Base-by-base conservation (phyloP, 2,888 invertebrate species). In the Yponomeuta evonymella region DNA sequence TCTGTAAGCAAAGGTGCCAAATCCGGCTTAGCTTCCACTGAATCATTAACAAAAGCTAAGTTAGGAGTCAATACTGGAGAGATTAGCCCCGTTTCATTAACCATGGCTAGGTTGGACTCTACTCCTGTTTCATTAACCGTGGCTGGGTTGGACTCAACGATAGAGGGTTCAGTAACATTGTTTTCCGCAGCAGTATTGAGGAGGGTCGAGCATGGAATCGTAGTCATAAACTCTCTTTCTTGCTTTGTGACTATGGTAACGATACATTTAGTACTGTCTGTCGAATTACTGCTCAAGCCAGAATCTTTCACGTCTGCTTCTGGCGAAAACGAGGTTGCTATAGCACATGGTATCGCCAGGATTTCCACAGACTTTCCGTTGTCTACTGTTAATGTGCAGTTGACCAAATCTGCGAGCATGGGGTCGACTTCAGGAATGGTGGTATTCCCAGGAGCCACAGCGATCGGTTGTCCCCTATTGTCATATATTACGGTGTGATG, bases 401-500 rank as follows among this genome's bases (percentile, higher is more conserved):
- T 93, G 1, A 85, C 83, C 71, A 93, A 84, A 78, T 92, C 87
- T 8, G 85, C 84, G 74, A 91, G 80, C 72, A 92, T 83, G 23
- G 92, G 82, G 76, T 91, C 89, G 65, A 77, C 81, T 10, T 85
- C 81, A 8, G 85, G 75, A 63, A 81, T 76, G 30, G 86, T 86
- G 72, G 79, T 82, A 74, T 89, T 89, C 69, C 77, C 81, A 11
- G 91, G 86, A 48, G 87, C 85, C 36, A 90, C 90, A 48, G 87
- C 91, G 12, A 90, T 86, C 10, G 92, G 91, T 76, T 90, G 89
- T 10, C 89, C 91, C 76, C 89, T 84, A 70, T 92, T 89, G 74
- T 93, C 91, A 73, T 93, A 92, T 72, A 93, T 84, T 15, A 92
- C 90, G 15, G 92, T 90, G 73, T 92, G 89, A 70, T 85, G 92